Conservation (phyloP, 1,140 invertebrate species). For the Phthorimaea operculella region DNA sequence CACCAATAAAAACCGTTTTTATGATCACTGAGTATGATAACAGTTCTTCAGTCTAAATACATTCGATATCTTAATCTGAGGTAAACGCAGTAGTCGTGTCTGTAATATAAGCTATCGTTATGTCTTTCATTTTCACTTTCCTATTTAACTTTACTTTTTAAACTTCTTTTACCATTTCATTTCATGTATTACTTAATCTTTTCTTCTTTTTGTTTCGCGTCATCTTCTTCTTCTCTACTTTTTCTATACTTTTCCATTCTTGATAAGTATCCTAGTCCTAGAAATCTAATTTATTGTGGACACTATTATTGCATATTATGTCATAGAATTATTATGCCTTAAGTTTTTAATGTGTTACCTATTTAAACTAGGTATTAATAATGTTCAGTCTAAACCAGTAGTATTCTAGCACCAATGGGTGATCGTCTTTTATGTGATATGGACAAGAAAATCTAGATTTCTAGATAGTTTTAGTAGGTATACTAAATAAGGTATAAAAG, state of each 20-base stretch:
- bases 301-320: background rate
- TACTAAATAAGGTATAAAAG: no score
- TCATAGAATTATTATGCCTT: background rate
- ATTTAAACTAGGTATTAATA: no score
- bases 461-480: no score
- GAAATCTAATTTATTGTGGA: background rate
- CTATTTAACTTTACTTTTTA: background rate
- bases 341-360: no score
- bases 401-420: no score
- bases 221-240: background rate
- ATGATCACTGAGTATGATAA: no score
- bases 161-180: background rate
- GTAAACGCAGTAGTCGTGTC: background rate
- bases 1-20: no score
- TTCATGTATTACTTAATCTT: background rate
- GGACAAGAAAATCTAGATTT: no score
- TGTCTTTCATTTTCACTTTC: background rate
- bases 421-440: no score
- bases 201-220: background rate
- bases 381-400: no score
- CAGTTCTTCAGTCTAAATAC: constrained; percentile 5
- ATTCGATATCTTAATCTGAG: constrained; percentile 10
- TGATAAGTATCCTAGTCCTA: background rate
- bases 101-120: background rate
- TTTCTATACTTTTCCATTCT: background rate